Evolutionary conservation across 2,888 invertebrate genomes (phyloP).

Genomic region (Cheilosia vernalis): DNA sequence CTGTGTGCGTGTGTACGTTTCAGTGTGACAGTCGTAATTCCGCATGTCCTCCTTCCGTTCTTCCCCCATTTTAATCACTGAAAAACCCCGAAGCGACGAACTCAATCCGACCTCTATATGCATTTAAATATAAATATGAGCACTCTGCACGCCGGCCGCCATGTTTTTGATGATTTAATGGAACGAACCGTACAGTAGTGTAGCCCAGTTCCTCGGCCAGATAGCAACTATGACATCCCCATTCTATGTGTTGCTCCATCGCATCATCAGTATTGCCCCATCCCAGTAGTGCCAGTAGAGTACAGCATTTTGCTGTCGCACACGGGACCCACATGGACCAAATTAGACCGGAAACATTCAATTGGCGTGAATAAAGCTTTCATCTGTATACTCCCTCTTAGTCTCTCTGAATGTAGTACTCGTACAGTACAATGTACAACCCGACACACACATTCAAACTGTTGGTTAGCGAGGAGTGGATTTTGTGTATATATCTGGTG

Average conservation of each 20-base stretch:
- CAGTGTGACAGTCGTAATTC: slow-evolving; percentile 25
- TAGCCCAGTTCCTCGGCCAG: slow-evolving; percentile 39
- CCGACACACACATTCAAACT: neutral
- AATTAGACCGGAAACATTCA: slow-evolving; percentile 75
- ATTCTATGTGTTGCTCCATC: slow-evolving; percentile 44
- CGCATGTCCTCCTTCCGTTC: slow-evolving; percentile 21
- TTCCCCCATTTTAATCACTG: slow-evolving; percentile 25
- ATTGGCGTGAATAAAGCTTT: slow-evolving; percentile 74
- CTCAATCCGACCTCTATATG: slow-evolving; percentile 16
- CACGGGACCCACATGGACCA: slow-evolving; percentile 71
- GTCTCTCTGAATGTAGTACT: slow-evolving; percentile 6
- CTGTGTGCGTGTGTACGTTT: neutral
- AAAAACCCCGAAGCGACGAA: slow-evolving; percentile 12
- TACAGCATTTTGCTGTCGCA: slow-evolving; percentile 25
- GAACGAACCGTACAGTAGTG: slow-evolving; percentile 27
- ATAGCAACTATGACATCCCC: slow-evolving; percentile 50
- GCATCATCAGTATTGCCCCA: slow-evolving; percentile 34
- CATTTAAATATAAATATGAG: slow-evolving; percentile 57
- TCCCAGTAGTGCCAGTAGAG: slow-evolving; percentile 6
- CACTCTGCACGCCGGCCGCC: slow-evolving; percentile 39
- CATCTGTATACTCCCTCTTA: slow-evolving; percentile 59
- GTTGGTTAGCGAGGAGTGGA: slow-evolving; percentile 7
- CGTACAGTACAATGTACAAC: neutral
- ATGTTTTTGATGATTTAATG: slow-evolving; percentile 67
- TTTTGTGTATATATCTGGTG: slow-evolving; percentile 15